Evolutionary conservation across 2,113 vertebrate species (phyloP), one percentile per base, ranked within the genome.

Genomic region (Orientallactaga bullata): DNA sequence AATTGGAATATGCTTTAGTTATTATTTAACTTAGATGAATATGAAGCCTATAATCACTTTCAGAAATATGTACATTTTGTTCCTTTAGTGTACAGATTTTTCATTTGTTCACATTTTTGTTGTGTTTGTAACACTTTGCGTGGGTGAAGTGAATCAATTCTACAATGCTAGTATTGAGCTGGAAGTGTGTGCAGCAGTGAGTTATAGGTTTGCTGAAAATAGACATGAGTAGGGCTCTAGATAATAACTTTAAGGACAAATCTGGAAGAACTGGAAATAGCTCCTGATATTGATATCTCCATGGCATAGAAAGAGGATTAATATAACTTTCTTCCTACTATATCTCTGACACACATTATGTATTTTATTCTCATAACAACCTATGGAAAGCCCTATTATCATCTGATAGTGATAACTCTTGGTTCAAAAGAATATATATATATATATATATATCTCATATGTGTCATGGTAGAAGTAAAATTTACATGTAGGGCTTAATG

Each of bases 291-390:
- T 85, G 32, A 80, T 79, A 51, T 90, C 68, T 55, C 42, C 7
- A 32, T 37, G 68, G 3, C 28, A 66, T 15, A n/a, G 55, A 72
- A 85, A 42, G 63, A 68, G 28, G 55, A 39, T 90, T 91, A 77
- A 85, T 87, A 94, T 85, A 76, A n/a, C 37, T 85, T 84, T 60
- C 63, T 28, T 80, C 26, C 42, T 63, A 11, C 66, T 71, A 13
- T 63, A 58, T 39, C 65, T 81, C 72, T 51, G 51, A 47, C 7
- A 63, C 66, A 71, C 21, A 51, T 42, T 63, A 66, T 11, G 5
- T 39, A 35, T 71, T 90, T 92, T 93, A 3, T 65, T 94, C 74
- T 89, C 58, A 89, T 5, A 78, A 28, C 13, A 13, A 55, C n/a
- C 42, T 61, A 26, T 83, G 58, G 16, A 76, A 92, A 87, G 79